These are phyloP conservation scores for Eilema depressum DNA, from an alignment of 2,888 invertebrate species.

Conservation along the genomic window DNA sequence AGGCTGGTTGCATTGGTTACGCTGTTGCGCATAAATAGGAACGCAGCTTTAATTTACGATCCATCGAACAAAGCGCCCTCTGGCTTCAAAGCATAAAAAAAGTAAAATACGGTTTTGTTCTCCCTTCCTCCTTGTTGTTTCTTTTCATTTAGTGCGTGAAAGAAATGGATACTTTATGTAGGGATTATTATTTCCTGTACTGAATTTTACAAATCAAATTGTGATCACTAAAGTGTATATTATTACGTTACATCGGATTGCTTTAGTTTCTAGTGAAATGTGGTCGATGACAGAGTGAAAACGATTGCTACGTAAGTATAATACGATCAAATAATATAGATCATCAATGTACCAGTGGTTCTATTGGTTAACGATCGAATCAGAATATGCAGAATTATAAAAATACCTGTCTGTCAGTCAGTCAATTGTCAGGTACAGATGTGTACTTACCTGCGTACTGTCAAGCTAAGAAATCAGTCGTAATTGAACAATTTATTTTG, in stretches of 20 bases:
- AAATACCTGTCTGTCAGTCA: conserved; percentile 65
- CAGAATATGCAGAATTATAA: conserved; percentile 62
- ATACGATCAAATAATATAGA: conserved; percentile 63
- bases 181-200: conserved; percentile 66
- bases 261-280: conserved; percentile 78
- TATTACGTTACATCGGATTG: conserved; percentile 65
- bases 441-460: conserved; percentile 60
- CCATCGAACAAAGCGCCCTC: conserved; percentile 57
- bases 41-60: background rate
- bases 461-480: conserved; percentile 71
- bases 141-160: conserved; percentile 72
- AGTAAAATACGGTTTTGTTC: conserved; percentile 60
- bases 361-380: conserved; percentile 36
- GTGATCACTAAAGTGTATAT: conserved; percentile 57
- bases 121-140: conserved; percentile 69
- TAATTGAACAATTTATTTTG: conserved; percentile 72
- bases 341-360: conserved; percentile 30
- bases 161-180: conserved; percentile 69
- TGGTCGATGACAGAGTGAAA: conserved; percentile 85
- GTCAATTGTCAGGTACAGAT: conserved; percentile 57
- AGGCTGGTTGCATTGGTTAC: background rate
- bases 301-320: conserved; percentile 84
- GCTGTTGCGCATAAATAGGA: background rate
- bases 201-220: conserved; percentile 58
- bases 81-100: conserved; percentile 55